phyloP scores from a whole-genome alignment of 2,113 vertebrate genomes.

The Pao palembangensis region DNA sequence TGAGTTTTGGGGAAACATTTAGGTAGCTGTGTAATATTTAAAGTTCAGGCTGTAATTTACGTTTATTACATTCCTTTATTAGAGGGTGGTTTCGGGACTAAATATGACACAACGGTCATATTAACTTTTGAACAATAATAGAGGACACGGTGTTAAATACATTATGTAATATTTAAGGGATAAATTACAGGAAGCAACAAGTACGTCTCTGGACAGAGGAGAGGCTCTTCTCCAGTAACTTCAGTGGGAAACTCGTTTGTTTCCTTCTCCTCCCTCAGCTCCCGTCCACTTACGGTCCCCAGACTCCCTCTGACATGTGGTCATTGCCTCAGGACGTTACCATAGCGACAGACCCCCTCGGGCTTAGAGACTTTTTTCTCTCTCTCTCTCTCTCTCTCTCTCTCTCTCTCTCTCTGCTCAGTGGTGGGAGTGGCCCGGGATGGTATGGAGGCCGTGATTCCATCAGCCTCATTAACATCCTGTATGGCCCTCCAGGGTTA shows the following conservation, averaged over 20 bases:
- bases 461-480: conserved; percentile 68
- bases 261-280: conserved; percentile 24
- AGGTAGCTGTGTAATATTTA: background rate
- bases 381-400: too few species aligned
- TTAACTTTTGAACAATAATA: background rate
- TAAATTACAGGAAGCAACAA: conserved; percentile 31
- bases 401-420: conserved; percentile 7
- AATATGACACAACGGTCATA: too few species aligned
- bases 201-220: conserved; percentile 40
- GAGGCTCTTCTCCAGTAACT: conserved; percentile 21
- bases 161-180: background rate
- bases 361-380: conserved; percentile 53
- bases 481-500: conserved; percentile 58
- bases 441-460: conserved; percentile 35
- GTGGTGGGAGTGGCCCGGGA: conserved; percentile 34
- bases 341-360: conserved; percentile 60
- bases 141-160: conserved; percentile 8
- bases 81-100: too few species aligned
- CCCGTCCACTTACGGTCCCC: conserved; percentile 52
- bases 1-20: background rate
- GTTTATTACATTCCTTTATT: too few species aligned
- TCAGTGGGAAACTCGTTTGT: conserved; percentile 43
- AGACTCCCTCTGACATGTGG: conserved; percentile 70
- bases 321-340: conserved; percentile 71
- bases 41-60: background rate